Percentiles rank a stretch among this genome's conserved stretches.
Evolutionary conservation across 2,113 vertebrate species (phyloP).

Genomic region (Microtus richardsoni): DNA sequence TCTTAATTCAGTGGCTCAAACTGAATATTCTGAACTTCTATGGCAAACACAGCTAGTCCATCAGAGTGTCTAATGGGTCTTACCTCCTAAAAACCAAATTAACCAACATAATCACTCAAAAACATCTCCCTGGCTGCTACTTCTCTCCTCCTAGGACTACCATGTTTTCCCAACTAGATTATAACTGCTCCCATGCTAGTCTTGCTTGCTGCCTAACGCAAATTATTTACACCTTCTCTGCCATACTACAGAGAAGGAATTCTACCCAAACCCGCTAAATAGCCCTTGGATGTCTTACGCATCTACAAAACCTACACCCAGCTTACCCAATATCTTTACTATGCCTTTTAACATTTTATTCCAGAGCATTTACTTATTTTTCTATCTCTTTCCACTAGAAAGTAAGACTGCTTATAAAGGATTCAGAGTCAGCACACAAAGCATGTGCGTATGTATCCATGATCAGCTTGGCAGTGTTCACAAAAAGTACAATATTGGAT

Average conservation of each 20-base stretch:
- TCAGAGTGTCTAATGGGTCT: background rate
- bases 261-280: background rate
- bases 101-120: background rate
- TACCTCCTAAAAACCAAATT: background rate
- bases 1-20: background rate
- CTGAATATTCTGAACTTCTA: background rate
- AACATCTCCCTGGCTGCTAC: background rate
- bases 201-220: background rate
- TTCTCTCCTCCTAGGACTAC: background rate
- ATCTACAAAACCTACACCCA: background rate
- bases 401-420: background rate
- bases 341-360: background rate
- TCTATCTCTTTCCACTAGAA: background rate
- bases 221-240: background rate
- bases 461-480: background rate
- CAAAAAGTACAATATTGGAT: background rate
- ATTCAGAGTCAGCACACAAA: background rate
- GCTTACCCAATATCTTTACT: background rate
- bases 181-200: background rate
- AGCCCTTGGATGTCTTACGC: background rate
- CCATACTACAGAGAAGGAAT: background rate
- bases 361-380: background rate
- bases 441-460: background rate
- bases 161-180: background rate
- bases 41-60: background rate